phyloP scores from a whole-genome alignment of 2,113 vertebrate genomes.

The Seriola dumerili region DNA sequence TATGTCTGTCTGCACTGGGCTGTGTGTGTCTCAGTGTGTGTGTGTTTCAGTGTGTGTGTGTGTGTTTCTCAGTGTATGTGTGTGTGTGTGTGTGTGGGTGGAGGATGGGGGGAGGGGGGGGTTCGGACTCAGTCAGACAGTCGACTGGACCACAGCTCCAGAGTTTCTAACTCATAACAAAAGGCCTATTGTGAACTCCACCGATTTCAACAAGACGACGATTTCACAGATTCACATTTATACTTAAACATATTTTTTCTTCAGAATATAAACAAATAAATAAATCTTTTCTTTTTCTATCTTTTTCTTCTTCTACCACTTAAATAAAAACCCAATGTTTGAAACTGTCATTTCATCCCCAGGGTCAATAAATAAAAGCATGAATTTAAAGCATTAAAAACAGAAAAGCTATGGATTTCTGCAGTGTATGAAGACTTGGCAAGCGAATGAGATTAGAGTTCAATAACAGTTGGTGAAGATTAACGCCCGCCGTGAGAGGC shows the following conservation, averaged over 20 bases:
- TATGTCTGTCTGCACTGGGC: slow-evolving; percentile 67
- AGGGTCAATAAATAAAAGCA: neutral
- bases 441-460: slow-evolving; percentile 65
- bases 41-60: slow-evolving; percentile 10
- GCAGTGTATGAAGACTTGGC: slow-evolving; percentile 60
- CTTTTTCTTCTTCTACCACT: neutral
- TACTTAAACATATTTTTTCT: no score
- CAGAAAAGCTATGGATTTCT: slow-evolving; percentile 25
- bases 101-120: neutral
- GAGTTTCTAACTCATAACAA: slow-evolving; percentile 24
- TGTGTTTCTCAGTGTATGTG: no score
- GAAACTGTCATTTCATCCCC: neutral
- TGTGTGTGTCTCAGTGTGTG: slow-evolving; percentile 18
- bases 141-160: slow-evolving; percentile 49
- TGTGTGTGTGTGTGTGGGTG: slow-evolving; percentile 13
- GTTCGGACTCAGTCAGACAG: slow-evolving; percentile 44
- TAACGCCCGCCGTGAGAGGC: slow-evolving; percentile 47
- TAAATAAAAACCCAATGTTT: neutral
- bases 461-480: slow-evolving; percentile 78
- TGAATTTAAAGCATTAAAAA: slow-evolving; percentile 13
- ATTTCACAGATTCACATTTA: no score
- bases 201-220: no score
- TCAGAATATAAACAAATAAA: no score
- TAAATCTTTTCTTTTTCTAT: no score
- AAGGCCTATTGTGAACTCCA: no score